phyloP scores from a whole-genome alignment of 2,888 invertebrate species.

The Machimus atricapillus region DNA sequence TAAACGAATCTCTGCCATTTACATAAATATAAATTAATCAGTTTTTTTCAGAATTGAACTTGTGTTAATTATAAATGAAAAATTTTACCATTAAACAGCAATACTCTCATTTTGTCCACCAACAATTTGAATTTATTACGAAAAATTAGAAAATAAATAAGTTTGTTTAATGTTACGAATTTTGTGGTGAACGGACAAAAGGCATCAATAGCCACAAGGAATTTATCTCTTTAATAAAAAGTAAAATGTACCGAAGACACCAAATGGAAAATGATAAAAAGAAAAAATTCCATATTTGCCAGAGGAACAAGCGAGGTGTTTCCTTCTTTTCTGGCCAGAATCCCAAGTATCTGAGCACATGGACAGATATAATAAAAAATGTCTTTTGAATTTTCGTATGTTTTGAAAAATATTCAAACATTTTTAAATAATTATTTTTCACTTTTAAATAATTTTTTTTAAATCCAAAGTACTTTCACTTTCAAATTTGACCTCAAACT shows the following conservation, averaged over 20 bases:
- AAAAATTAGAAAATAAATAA: background rate
- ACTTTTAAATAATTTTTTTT: background rate
- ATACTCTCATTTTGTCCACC: background rate
- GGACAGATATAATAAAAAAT: constrained; percentile 48
- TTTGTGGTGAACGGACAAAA: background rate
- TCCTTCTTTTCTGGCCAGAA: background rate
- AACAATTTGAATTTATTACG: background rate
- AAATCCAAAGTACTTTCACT: background rate
- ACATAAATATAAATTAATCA: too few relatives aligned
- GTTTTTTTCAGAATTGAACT: background rate
- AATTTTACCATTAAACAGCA: constrained; percentile 52
- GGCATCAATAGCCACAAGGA: background rate
- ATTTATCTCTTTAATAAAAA: background rate
- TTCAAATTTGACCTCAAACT: background rate
- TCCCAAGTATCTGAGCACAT: constrained; percentile 51
- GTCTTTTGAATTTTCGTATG: background rate
- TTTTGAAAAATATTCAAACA: background rate
- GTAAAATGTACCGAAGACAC: background rate
- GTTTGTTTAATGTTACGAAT: background rate
- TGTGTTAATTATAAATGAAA: background rate
- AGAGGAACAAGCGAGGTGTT: background rate
- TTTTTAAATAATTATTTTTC: background rate
- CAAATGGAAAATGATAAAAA: background rate
- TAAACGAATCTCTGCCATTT: too few relatives aligned
- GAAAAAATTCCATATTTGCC: background rate